Base-by-base conservation (phyloP, 2,888 invertebrate genomes). In the Apantesis nais region DNA sequence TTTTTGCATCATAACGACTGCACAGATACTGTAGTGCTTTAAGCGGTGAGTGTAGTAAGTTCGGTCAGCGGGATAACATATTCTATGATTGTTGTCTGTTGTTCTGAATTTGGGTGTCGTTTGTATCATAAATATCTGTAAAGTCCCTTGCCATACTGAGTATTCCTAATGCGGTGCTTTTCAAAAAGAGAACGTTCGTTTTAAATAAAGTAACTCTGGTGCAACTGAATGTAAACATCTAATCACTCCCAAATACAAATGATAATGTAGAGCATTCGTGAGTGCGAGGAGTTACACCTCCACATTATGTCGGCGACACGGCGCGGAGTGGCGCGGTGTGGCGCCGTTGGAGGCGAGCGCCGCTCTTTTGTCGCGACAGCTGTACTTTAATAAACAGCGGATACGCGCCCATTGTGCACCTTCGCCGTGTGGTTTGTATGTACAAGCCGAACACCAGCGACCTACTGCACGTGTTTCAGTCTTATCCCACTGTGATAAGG, bases 321-420 rank as follows among this genome's bases (percentile, higher is more conserved):
- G 58, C n/a, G 22, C n/a, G n/a, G n/a, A 4, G 66, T 11, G 66
- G 25, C 31, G 22, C n/a, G n/a, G n/a, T 9, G 66, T 11, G 66
- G 25, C 31, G 66, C 5, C 8, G 48, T 2, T n/a, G 52, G 60
- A 39, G 66, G 64, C 44, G 67, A 66, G 65, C 25, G 62, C 70
- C 72, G 75, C 74, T 71, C 77, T 75, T 71, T 83, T 80, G 82
- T 82, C 68, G 70, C 76, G 74, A 80, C 80, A 79, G 76, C 72
- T 78, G 82, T 78, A 81, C 75, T 79, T 81, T 79, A 75, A 79
- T 78, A 78, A 78, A 79, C 81, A 82, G 76, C 70, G 82, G 78
- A 79, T 68, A 73, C 80, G 76, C 78, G 75, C 68, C 78, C 78
- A 81, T 83, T 83, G 84, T 83, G 76, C 78, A 80, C 82, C 82